phyloP scores from a whole-genome alignment of 2,113 vertebrate genomes.

The Stomatorhinus ivindoensis region DNA sequence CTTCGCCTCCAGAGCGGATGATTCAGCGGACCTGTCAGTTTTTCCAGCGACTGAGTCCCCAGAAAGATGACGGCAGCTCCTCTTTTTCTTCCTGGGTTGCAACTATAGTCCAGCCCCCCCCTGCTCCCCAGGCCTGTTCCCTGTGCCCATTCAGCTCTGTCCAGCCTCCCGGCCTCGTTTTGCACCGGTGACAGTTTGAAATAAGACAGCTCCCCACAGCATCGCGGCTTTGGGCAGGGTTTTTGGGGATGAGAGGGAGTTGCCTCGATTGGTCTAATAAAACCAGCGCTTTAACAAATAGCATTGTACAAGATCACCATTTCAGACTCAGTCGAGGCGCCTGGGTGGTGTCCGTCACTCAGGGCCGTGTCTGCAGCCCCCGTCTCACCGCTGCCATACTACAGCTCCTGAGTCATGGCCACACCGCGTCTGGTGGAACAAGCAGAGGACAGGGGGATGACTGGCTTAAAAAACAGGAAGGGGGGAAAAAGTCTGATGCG shows the following conservation, averaged over 20 bases:
- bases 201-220: background rate
- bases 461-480: background rate
- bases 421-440: background rate
- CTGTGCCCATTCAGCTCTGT: background rate
- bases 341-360: background rate
- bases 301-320: background rate
- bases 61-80: constrained; percentile 41
- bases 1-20: constrained; percentile 51
- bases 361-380: background rate
- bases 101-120: background rate
- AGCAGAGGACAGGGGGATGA: background rate
- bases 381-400: background rate
- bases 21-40: constrained; percentile 60
- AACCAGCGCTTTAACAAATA: background rate
- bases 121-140: background rate
- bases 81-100: constrained; percentile 45
- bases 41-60: constrained; percentile 57
- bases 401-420: background rate
- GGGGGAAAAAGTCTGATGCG: background rate
- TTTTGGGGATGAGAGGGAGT: background rate
- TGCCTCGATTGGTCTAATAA: background rate
- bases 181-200: constrained; percentile 31
- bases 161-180: constrained; percentile 28
- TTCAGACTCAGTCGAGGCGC: background rate
- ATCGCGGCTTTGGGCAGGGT: background rate